Percentiles rank a stretch among this genome's conserved stretches.
Conservation (phyloP, 2,888 invertebrate species). For the Ethmia dodecea region DNA sequence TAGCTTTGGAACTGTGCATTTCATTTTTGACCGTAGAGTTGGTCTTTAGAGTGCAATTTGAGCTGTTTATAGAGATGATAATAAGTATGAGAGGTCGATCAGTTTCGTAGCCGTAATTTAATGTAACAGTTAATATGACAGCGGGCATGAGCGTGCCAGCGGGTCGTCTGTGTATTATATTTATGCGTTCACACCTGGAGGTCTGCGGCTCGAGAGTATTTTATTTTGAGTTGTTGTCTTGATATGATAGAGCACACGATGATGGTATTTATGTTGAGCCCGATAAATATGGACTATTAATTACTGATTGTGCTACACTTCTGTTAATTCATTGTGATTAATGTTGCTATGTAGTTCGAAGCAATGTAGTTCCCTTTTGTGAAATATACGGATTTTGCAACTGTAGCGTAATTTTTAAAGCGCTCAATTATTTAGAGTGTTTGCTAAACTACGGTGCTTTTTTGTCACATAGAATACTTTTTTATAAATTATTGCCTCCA, state of each 20-base stretch:
- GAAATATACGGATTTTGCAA: too few relatives aligned
- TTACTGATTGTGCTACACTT: slow-evolving; percentile 69
- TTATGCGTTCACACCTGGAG: slow-evolving; percentile 77
- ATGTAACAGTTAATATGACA: slow-evolving; percentile 78
- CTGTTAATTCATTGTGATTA: slow-evolving; percentile 68
- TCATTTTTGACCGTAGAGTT: slow-evolving; percentile 18
- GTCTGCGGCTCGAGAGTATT: slow-evolving; percentile 56
- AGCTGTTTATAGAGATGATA: slow-evolving; percentile 31
- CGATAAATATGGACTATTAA: slow-evolving; percentile 71
- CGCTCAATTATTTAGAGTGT: too few relatives aligned
- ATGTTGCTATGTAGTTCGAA: too few relatives aligned
- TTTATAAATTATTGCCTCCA: too few relatives aligned
- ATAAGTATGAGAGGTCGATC: slow-evolving; percentile 59
- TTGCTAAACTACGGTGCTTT: too few relatives aligned
- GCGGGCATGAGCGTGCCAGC: slow-evolving; percentile 73
- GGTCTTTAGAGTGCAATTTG: slow-evolving; percentile 24
- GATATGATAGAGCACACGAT: slow-evolving; percentile 58
- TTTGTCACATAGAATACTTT: too few relatives aligned
- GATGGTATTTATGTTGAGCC: slow-evolving; percentile 60
- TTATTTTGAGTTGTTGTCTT: slow-evolving; percentile 64
- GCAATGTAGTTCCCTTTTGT: too few relatives aligned
- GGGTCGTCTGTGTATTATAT: slow-evolving; percentile 71
- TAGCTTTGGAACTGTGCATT: too few relatives aligned
- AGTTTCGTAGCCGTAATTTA: slow-evolving; percentile 71
- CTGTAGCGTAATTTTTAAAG: too few relatives aligned